Evolutionary conservation across 1,140 invertebrate species (phyloP).

Genomic region (Pachypeltis micranthus): DNA sequence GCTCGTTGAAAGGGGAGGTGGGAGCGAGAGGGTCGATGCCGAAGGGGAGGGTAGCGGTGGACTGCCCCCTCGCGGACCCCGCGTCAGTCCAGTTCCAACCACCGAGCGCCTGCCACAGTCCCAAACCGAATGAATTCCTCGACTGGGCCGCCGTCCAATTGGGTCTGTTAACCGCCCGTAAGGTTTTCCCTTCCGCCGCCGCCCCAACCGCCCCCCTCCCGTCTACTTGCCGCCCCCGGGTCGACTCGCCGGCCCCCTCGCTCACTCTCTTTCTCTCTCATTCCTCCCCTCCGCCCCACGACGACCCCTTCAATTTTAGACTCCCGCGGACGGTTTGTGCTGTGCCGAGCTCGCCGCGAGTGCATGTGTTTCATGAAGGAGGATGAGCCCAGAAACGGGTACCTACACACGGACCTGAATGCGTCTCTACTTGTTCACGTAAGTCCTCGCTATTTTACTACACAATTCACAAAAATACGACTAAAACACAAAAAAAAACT

Average conservation of each 20-base stretch:
- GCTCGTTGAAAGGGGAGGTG: not conserved
- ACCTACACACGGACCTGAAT: constrained; percentile 15
- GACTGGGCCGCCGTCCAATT: not conserved
- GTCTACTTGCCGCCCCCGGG: not conserved
- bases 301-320: not conserved
- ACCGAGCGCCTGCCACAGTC: not conserved
- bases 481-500: too few relatives aligned
- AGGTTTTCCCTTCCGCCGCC: not conserved
- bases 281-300: not conserved
- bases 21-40: not conserved
- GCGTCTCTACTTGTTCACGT: constrained; percentile 12
- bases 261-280: not conserved
- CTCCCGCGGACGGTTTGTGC: not conserved
- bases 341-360: constrained; percentile 6
- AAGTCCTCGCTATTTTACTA: too few relatives aligned
- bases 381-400: constrained; percentile 13
- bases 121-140: not conserved
- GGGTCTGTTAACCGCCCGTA: too few relatives aligned
- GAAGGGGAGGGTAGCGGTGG: not conserved
- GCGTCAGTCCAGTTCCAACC: not conserved
- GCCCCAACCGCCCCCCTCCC: not conserved
- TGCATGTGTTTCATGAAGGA: constrained; percentile 12
- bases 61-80: not conserved
- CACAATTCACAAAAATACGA: too few relatives aligned
- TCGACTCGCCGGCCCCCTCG: not conserved